These are phyloP conservation scores for Drosophila crucigera DNA, from an alignment of 2,888 invertebrate species.

Conservation along the genomic window DNA sequence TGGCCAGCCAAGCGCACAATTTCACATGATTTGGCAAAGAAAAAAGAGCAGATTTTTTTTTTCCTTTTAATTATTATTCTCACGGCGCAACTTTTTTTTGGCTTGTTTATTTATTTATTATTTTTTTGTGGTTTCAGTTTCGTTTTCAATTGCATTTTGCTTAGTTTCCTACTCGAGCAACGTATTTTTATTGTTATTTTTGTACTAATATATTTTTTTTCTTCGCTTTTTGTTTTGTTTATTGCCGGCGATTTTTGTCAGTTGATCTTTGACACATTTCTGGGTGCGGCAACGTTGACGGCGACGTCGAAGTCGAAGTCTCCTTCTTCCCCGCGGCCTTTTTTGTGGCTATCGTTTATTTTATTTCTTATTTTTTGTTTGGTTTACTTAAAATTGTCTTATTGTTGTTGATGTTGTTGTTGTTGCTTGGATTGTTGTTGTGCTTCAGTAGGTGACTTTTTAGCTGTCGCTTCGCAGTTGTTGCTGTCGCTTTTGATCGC, in stretches of 20 bases:
- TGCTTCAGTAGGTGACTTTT: constrained; percentile 77
- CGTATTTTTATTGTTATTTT: constrained; percentile 20
- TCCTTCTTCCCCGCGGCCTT: constrained; percentile 12
- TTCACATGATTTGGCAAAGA: constrained; percentile 44
- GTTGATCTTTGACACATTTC: constrained; percentile 82
- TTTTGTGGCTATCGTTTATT: not conserved
- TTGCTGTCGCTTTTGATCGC: constrained; percentile 65
- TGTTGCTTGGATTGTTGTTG: constrained; percentile 39
- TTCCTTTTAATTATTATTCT: constrained; percentile 74
- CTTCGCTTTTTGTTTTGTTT: constrained; percentile 50
- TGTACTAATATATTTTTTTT: constrained; percentile 18
- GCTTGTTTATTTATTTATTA: constrained; percentile 1
- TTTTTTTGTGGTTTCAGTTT: constrained; percentile 59
- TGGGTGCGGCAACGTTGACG: constrained; percentile 68
- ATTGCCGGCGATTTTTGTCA: constrained; percentile 78
- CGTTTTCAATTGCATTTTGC: constrained; percentile 70
- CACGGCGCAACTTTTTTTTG: constrained; percentile 55
- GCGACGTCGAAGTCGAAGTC: constrained; percentile 19
- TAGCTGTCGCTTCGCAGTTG: constrained; percentile 63
- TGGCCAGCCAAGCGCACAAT: constrained; percentile 52
- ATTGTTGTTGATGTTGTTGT: constrained; percentile 23
- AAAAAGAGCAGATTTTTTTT: constrained; percentile 33
- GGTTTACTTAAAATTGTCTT: constrained; percentile 50
- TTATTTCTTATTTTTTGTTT: constrained; percentile 22
- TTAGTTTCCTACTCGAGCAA: constrained; percentile 40